Evolutionary conservation across 2,888 invertebrate genomes (phyloP).

Genomic region (Volucella zonaria): DNA sequence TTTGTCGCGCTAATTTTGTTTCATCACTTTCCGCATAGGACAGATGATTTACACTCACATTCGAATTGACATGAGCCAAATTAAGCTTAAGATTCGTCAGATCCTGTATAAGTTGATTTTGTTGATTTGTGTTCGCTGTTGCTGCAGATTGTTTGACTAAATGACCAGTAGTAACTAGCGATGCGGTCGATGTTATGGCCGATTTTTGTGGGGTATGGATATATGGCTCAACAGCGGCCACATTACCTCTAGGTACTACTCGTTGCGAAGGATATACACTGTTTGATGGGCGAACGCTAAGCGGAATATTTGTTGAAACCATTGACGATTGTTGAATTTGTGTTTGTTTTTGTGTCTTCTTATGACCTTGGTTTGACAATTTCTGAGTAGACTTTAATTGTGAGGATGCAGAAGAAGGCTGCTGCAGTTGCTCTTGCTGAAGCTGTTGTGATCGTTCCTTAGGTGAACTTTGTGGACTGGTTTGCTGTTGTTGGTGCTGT

Average conservation of each 20-base stretch:
- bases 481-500: conserved; percentile 73
- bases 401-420: conserved; percentile 57
- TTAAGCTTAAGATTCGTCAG: conserved; percentile 80
- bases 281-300: conserved; percentile 76
- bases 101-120: conserved; percentile 82
- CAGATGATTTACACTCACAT: conserved; percentile 84
- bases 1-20: conserved; percentile 82
- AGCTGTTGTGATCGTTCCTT: conserved; percentile 76
- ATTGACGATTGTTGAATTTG: conserved; percentile 74
- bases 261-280: conserved; percentile 81
- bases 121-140: conserved; percentile 81
- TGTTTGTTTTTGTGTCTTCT: conserved; percentile 74
- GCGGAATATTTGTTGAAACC: conserved; percentile 70
- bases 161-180: conserved; percentile 81
- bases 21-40: conserved; percentile 85
- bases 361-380: conserved; percentile 33
- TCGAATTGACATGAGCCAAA: conserved; percentile 79
- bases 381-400: conserved; percentile 66
- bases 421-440: conserved; percentile 69
- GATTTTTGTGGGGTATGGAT: conserved; percentile 90
- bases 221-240: conserved; percentile 94
- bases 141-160: conserved; percentile 80
- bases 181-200: conserved; percentile 82
- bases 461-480: conserved; percentile 77
- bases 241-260: conserved; percentile 87